A percentile compares a stretch with the other conserved stretches of the same genome.
phyloP scores from a whole-genome alignment of 2,797 vertebrate genomes.

The Arctocebus calabarensis region DNA sequence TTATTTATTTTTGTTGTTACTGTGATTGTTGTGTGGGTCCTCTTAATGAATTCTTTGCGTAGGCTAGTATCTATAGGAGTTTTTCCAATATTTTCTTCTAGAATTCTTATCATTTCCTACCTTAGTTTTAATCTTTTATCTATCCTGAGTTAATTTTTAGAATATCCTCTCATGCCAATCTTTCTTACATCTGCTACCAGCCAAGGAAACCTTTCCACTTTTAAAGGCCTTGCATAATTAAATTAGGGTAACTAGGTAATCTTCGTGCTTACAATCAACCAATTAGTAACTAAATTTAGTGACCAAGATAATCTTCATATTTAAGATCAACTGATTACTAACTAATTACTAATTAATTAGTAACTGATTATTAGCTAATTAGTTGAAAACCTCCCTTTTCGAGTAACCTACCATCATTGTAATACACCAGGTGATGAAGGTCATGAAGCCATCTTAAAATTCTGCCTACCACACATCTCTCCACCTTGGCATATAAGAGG shows the following conservation, averaged over 20 bases:
- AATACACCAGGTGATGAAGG: not conserved
- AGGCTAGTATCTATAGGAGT: too few species aligned
- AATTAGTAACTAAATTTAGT: not conserved
- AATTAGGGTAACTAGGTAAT: not conserved
- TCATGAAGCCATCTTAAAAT: not conserved
- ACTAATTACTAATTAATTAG: too few species aligned
- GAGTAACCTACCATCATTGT: not conserved
- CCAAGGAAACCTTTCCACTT: not conserved
- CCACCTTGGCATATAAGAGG: not conserved
- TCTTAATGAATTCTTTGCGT: too few species aligned
- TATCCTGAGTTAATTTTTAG: too few species aligned
- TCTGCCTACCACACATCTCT: not conserved
- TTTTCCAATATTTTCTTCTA: too few species aligned
- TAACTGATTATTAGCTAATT: too few species aligned
- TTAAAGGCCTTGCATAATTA: not conserved
- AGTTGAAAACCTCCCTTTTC: not conserved
- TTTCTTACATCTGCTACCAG: not conserved
- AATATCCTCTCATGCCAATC: not conserved
- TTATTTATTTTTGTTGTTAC: too few species aligned
- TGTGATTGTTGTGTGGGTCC: too few species aligned
- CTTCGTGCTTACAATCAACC: not conserved
- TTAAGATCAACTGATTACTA: too few species aligned
- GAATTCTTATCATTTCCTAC: too few species aligned
- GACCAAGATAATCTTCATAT: too few species aligned
- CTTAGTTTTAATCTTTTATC: too few species aligned